A percentile compares a stretch with the other conserved stretches of the same genome.
Conservation (phyloP, 2,113 vertebrate genomes). For the Bubo scandiacus region DNA sequence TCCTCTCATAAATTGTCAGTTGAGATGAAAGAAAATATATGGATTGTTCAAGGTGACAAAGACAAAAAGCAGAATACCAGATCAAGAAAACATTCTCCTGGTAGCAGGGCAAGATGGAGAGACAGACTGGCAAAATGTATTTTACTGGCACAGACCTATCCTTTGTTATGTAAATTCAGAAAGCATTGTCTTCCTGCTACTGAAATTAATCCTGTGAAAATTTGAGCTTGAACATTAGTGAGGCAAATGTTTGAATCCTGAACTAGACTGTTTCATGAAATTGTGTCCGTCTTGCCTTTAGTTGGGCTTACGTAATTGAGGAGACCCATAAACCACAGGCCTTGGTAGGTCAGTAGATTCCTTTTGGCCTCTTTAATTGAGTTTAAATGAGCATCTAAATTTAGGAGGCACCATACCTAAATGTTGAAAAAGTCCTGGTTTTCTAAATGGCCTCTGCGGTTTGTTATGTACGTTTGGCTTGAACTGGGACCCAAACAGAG, state of each 20-base stretch:
- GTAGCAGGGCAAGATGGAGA: background rate
- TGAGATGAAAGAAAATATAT: background rate
- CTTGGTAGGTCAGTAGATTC: background rate
- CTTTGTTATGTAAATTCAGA: background rate
- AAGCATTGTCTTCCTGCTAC: background rate
- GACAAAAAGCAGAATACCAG: background rate
- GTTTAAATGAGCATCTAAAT: background rate
- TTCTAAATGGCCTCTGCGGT: background rate
- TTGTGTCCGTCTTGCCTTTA: background rate
- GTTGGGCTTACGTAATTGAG: fast-evolving
- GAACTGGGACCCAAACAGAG: background rate
- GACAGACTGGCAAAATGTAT: background rate
- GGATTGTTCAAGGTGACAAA: background rate
- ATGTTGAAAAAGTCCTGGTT: background rate
- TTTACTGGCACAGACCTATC: background rate
- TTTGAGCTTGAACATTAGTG: background rate
- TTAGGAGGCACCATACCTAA: background rate
- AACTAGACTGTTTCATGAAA: background rate
- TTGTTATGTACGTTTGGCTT: background rate
- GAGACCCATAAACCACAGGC: background rate
- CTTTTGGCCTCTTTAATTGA: background rate
- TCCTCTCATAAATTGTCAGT: background rate
- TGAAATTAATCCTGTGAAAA: background rate
- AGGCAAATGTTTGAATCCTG: background rate
- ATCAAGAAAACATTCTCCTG: background rate